These are phyloP conservation scores for Epirrita christyi DNA, from an alignment of 2,888 invertebrate species.

Conservation along the genomic window DNA sequence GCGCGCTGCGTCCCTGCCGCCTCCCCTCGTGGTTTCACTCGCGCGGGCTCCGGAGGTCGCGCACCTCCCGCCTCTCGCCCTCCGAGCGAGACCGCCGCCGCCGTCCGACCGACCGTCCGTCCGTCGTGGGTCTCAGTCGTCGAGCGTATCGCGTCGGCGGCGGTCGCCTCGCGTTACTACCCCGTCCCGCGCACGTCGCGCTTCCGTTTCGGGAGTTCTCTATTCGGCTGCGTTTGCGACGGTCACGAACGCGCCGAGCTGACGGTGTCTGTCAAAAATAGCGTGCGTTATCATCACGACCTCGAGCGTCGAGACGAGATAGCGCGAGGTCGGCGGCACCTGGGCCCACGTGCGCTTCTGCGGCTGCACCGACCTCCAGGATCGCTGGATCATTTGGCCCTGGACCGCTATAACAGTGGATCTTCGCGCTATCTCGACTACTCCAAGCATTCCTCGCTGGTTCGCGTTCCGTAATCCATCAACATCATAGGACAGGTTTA, in stretches of 20 bases:
- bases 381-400: slow-evolving; percentile 50
- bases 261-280: slow-evolving; percentile 72
- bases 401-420: slow-evolving; percentile 30
- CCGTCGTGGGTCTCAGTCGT: slow-evolving; percentile 72
- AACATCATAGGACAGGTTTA: slow-evolving; percentile 31
- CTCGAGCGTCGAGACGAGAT: slow-evolving; percentile 80
- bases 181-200: slow-evolving; percentile 45
- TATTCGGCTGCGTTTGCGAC: slow-evolving; percentile 72
- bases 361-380: slow-evolving; percentile 54
- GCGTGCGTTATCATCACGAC: slow-evolving; percentile 81
- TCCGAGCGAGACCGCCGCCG: slow-evolving; percentile 53
- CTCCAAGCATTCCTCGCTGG: slow-evolving; percentile 1
- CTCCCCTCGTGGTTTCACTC: slow-evolving; percentile 68
- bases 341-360: slow-evolving; percentile 71
- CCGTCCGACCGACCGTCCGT: slow-evolving; percentile 50
- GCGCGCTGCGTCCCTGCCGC: slow-evolving; percentile 55
- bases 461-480: slow-evolving; percentile 19
- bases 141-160: slow-evolving; percentile 78
- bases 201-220: slow-evolving; percentile 66
- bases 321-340: slow-evolving; percentile 82
- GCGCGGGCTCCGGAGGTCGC: slow-evolving; percentile 76
- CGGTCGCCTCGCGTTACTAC: slow-evolving; percentile 51
- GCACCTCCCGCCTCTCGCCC: slow-evolving; percentile 69
- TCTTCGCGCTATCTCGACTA: slow-evolving; percentile 29
- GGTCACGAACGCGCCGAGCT: slow-evolving; percentile 67